Evolutionary conservation across 2,888 invertebrate species (phyloP).

Genomic region (Malthinus flaveolus): DNA sequence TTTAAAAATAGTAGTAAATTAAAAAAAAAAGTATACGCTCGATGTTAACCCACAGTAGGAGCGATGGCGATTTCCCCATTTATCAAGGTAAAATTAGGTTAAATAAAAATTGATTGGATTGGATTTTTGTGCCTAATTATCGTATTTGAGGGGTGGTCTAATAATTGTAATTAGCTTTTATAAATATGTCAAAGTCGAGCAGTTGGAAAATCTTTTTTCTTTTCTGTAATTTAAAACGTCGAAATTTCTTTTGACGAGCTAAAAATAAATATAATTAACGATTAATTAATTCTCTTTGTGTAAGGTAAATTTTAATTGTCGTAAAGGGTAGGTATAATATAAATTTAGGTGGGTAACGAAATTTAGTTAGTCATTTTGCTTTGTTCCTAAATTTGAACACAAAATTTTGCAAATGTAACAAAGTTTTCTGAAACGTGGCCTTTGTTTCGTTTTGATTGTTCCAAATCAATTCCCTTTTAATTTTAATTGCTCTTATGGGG

Average conservation of each 20-base stretch:
- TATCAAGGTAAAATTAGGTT: conserved; percentile 67
- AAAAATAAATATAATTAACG: neutral
- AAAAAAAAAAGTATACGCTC: neutral
- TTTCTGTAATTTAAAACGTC: no score
- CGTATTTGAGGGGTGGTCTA: no score
- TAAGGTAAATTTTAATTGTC: conserved; percentile 1
- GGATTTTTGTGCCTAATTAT: no score
- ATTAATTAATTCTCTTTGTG: conserved; percentile 1
- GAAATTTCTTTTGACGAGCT: neutral
- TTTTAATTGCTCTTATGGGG: no score
- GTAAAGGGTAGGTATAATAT: neutral
- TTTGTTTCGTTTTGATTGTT: no score
- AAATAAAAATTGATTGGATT: no score
- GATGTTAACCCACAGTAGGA: conserved; percentile 83
- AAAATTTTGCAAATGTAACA: neutral
- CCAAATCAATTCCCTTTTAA: no score
- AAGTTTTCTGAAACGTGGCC: no score
- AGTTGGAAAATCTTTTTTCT: no score
- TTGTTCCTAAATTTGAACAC: neutral
- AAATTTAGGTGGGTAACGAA: conserved; percentile 1
- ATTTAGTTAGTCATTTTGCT: conserved; percentile 7
- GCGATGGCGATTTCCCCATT: conserved; percentile 83
- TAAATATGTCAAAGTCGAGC: no score
- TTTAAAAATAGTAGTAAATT: conserved; percentile 26
- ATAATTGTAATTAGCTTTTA: no score